Conservation (phyloP, 1,140 invertebrate genomes). For the Drosophila pruinosa region DNA sequence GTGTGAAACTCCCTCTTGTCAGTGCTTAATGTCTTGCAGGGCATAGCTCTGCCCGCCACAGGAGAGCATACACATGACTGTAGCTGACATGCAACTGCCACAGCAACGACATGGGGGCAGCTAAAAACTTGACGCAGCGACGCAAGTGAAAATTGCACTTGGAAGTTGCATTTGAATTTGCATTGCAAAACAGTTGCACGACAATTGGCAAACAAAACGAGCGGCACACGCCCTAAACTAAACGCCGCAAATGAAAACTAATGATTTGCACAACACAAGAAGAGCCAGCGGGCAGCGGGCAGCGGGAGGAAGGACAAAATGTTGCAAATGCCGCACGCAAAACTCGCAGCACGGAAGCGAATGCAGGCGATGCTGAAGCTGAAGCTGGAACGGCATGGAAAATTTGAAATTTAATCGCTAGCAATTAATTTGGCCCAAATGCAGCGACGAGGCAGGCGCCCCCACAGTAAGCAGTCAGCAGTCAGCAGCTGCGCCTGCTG, state of each 20-base stretch:
- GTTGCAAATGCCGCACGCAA: constrained; percentile 53
- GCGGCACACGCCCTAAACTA: constrained; percentile 60
- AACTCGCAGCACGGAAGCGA: constrained; percentile 72
- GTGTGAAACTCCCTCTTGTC: not conserved
- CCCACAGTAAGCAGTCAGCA: constrained; percentile 41
- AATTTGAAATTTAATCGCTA: constrained; percentile 81
- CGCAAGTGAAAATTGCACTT: constrained; percentile 73
- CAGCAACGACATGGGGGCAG: constrained; percentile 27
- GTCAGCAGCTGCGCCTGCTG: constrained; percentile 59
- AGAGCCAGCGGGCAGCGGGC: not conserved
- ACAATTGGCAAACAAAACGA: constrained; percentile 29
- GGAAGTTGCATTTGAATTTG: constrained; percentile 58
- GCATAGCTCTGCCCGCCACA: constrained; percentile 16
- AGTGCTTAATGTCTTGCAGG: not conserved
- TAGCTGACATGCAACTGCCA: constrained; percentile 71
- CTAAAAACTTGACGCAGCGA: constrained; percentile 31
- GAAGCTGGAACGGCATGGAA: constrained; percentile 64
- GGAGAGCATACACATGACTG: constrained; percentile 22
- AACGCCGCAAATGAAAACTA: constrained; percentile 77
- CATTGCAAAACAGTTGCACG: constrained; percentile 76
- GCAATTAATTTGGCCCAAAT: constrained; percentile 77
- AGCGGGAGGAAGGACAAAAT: not conserved
- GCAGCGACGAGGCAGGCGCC: constrained; percentile 47
- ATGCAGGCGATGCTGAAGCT: constrained; percentile 18
- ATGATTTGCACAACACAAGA: constrained; percentile 71